Conservation (phyloP, 1,140 invertebrate genomes). For the Ganaspis sp. region DNA sequence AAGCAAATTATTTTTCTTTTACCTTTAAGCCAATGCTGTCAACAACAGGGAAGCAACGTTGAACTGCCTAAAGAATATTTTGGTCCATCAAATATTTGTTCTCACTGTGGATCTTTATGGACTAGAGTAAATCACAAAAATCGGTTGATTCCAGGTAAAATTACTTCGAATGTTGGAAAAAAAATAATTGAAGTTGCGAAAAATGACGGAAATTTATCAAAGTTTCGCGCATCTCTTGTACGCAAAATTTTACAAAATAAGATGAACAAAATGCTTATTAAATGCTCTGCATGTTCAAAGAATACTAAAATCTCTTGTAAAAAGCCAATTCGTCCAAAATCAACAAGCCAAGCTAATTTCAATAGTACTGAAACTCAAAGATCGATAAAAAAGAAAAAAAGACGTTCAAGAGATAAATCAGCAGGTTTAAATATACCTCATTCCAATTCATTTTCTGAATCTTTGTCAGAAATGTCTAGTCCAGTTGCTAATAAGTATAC, state of each 20-base stretch:
- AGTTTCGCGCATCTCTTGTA: slow-evolving; percentile 51
- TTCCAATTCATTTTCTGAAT: slow-evolving; percentile 16
- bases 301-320: slow-evolving; percentile 54
- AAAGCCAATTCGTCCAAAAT: slow-evolving; percentile 57
- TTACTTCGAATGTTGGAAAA: slow-evolving; percentile 52
- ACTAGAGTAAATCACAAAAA: slow-evolving; percentile 53
- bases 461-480: slow-evolving; percentile 4
- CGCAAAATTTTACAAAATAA: slow-evolving; percentile 61
- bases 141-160: slow-evolving; percentile 57
- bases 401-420: slow-evolving; percentile 61
- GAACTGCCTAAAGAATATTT: slow-evolving; percentile 63
- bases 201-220: slow-evolving; percentile 49
- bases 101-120: slow-evolving; percentile 68
- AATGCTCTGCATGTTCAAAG: slow-evolving; percentile 63
- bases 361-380: slow-evolving; percentile 30
- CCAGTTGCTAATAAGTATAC: slow-evolving; percentile 31
- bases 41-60: slow-evolving; percentile 33
- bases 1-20: too few relatives aligned
- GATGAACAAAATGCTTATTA: slow-evolving; percentile 63
- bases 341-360: background rate
- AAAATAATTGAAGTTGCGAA: slow-evolving; percentile 46
- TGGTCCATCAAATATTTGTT: slow-evolving; percentile 62
- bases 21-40: slow-evolving; percentile 59
- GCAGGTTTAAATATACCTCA: slow-evolving; percentile 65
- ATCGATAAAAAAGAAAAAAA: slow-evolving; percentile 63